Base-by-base conservation (phyloP, 2,888 invertebrate genomes). In the Unio pictorum region DNA sequence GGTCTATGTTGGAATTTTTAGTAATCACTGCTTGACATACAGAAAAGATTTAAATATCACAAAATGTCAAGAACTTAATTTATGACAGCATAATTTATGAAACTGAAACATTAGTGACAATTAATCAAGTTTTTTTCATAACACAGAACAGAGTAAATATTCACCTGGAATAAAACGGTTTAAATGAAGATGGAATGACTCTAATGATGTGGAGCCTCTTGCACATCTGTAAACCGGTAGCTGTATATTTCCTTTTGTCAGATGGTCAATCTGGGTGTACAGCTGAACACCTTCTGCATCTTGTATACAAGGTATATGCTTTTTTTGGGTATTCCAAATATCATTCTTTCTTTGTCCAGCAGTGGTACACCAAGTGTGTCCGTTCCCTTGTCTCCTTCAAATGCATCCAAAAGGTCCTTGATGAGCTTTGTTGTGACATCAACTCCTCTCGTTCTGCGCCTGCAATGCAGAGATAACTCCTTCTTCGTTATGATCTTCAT, bases 251-350 rank as follows among this genome's bases (percentile, higher is more conserved):
- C 74, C 76, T 56, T 78, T 77, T n/a, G 8, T n/a, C 20, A 69
- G 17, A 3, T 72, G 63, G 17, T 69, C 62, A 11, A 64, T 72
- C 61, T 67, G 28, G 7, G 61, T 63, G 67, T 78, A 78, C 2
- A 78, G 69, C 20, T 62, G 65, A 6, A 76, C 58, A 61, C 67
- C 69, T 20, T 55, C 64, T 30, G 75, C 73, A 61, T 82, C 81
- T 65, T 81, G 81, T 23, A 82, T 60, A 64, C 81, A 81, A 56
- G 61, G 56, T 23, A 80, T 59, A 68, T 81, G 81, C 17, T 65
- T 34, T 28, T 68, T 61, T 63, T 80, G 80, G 15, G 34, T 58
- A 8, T 34, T 66, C 82, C 81, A 81, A 18, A 75, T 69, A 5
- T 67, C 65, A 80, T 79, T 56, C 59, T 70, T 1, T 23, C 58